Conservation (phyloP, 2,888 invertebrate species). For the Stratiomys singularior region DNA sequence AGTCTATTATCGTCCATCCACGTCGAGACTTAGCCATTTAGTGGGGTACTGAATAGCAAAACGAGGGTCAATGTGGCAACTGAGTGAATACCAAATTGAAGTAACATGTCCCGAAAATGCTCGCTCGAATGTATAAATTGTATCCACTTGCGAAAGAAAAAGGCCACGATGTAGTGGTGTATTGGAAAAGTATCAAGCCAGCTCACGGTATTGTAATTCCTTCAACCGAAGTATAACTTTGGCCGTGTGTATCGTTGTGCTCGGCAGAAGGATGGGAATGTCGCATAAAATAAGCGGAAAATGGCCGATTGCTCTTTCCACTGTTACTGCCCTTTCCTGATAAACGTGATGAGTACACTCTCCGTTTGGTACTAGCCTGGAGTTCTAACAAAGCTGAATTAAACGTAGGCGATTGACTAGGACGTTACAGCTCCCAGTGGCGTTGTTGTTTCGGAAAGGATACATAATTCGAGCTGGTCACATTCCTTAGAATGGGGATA, state of each 20-base stretch:
- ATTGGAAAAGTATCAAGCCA: not conserved
- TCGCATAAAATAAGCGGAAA: constrained; percentile 18
- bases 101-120: constrained; percentile 32
- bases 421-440: not conserved
- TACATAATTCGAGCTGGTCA: not conserved
- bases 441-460: too few species aligned
- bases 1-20: constrained; percentile 11
- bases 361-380: not conserved
- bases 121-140: constrained; percentile 16
- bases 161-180: not conserved
- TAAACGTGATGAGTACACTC: not conserved
- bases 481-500: not conserved
- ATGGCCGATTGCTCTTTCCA: not conserved
- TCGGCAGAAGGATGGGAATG: not conserved
- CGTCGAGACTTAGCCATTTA: not conserved
- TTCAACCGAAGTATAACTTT: not conserved
- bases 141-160: not conserved
- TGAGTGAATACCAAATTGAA: constrained; percentile 10
- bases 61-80: constrained; percentile 10
- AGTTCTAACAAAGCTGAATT: not conserved
- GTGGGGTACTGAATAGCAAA: not conserved
- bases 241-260: not conserved
- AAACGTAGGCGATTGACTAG: not conserved
- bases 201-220: not conserved
- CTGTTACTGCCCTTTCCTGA: too few species aligned